Evolutionary conservation across 2,113 vertebrate genomes (phyloP).

Genomic region (Dicerorhinus sumatrensis): DNA sequence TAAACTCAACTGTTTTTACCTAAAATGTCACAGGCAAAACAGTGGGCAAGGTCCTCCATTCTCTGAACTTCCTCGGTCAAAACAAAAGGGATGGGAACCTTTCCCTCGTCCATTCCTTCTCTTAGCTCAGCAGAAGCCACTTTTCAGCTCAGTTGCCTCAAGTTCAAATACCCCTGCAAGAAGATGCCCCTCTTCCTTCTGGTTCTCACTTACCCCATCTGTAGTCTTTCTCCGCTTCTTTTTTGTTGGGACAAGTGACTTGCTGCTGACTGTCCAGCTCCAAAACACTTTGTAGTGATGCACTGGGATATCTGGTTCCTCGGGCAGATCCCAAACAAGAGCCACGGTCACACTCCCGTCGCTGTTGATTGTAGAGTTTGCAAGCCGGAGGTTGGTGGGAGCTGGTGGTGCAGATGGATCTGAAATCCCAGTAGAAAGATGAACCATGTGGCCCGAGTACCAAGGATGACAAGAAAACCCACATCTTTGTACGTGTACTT

Average conservation of each 20-base stretch:
- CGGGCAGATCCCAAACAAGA: slow-evolving; percentile 92
- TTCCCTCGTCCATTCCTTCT: fast-evolving
- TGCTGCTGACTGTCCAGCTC: slow-evolving; percentile 92
- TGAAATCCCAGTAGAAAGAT: slow-evolving; percentile 76
- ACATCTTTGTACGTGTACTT: fast-evolving
- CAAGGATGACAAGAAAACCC: fast-evolving
- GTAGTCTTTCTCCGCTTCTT: slow-evolving; percentile 96
- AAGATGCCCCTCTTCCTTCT: fast-evolving
- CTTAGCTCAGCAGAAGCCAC: fast-evolving
- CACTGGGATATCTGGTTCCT: slow-evolving; percentile 94
- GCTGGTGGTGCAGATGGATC: slow-evolving; percentile 94
- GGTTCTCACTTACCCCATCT: slow-evolving; percentile 88
- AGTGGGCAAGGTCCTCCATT: fast-evolving
- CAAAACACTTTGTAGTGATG: slow-evolving; percentile 98
- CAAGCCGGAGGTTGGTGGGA: slow-evolving; percentile 90
- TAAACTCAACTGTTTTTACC: neutral
- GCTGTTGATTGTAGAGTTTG: slow-evolving; percentile 87
- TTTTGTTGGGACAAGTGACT: slow-evolving; percentile 92
- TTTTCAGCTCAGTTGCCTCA: fast-evolving
- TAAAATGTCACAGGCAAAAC: neutral
- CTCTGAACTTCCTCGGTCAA: fast-evolving
- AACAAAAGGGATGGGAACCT: fast-evolving
- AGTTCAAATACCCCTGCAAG: fast-evolving
- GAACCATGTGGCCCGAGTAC: neutral
- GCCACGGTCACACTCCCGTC: slow-evolving; percentile 90